phyloP scores from a whole-genome alignment of 2,797 vertebrate genomes.

The Tiaroga cobitis region DNA sequence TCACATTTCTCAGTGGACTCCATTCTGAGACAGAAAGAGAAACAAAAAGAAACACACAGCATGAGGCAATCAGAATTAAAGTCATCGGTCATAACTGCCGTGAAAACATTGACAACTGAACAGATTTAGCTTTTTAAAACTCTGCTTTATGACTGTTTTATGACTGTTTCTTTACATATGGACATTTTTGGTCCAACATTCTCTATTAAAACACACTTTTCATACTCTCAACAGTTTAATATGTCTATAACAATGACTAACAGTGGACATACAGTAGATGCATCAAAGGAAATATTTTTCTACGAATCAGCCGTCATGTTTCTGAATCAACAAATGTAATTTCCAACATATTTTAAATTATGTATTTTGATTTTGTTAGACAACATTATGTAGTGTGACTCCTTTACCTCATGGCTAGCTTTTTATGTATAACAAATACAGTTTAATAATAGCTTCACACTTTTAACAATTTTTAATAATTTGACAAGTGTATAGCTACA shows the following conservation, averaged over 20 bases:
- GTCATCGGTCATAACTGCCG: not conserved
- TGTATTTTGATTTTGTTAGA: not conserved
- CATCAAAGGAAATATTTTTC: not conserved
- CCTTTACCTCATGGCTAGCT: not conserved
- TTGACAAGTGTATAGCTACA: not conserved
- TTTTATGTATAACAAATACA: not conserved
- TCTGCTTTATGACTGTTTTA: not conserved
- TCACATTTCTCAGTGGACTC: conserved; percentile 99
- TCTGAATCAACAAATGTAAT: not conserved
- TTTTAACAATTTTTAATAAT: no score
- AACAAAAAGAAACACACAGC: conserved; percentile 28
- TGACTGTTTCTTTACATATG: not conserved
- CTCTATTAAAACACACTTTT: conserved; percentile 4
- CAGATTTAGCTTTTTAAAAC: not conserved
- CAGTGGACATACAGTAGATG: not conserved
- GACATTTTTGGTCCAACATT: not conserved
- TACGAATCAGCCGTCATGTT: not conserved
- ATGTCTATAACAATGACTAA: not conserved
- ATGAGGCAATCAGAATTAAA: conserved; percentile 11
- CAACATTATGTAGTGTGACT: not conserved
- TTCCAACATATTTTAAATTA: not conserved
- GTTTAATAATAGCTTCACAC: not conserved
- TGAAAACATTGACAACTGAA: conserved; percentile 3
- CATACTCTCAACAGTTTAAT: not conserved
- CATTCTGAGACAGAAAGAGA: conserved; percentile 82